Evolutionary conservation across 2,888 invertebrate genomes (phyloP).

Genomic region (Pardosa pseudoannulata): DNA sequence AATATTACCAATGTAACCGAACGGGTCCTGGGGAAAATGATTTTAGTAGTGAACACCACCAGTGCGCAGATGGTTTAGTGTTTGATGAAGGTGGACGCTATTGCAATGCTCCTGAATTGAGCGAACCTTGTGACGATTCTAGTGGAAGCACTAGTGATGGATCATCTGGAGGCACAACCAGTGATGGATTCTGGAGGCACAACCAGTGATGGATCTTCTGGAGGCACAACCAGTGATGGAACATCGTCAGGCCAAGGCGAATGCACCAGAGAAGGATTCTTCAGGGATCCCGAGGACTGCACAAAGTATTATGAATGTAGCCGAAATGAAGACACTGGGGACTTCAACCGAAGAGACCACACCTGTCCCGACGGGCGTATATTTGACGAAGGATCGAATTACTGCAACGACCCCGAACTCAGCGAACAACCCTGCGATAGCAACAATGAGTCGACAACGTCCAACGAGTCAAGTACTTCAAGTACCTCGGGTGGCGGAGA

Average conservation of each 20-base stretch:
- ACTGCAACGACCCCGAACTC: slow-evolving; percentile 59
- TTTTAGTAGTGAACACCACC: slow-evolving; percentile 51
- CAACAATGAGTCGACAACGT: neutral
- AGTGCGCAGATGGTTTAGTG: slow-evolving; percentile 71
- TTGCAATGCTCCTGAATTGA: slow-evolving; percentile 70
- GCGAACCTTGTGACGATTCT: slow-evolving; percentile 35
- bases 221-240: neutral
- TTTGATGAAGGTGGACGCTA: slow-evolving; percentile 74
- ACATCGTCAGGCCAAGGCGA: slow-evolving; percentile 1
- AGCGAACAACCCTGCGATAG: slow-evolving; percentile 69
- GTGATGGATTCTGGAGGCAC: neutral
- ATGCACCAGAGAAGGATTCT: slow-evolving; percentile 73
- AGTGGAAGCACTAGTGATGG: slow-evolving; percentile 2
- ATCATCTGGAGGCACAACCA: neutral
- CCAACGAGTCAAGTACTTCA: neutral
- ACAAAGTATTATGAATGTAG: slow-evolving; percentile 49
- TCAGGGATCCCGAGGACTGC: slow-evolving; percentile 61
- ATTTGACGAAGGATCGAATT: slow-evolving; percentile 48
- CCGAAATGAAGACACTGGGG: slow-evolving; percentile 37
- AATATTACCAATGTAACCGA: slow-evolving; percentile 73
- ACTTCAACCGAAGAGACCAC: slow-evolving; percentile 38
- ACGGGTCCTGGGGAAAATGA: slow-evolving; percentile 25
- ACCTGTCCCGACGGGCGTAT: slow-evolving; percentile 52
- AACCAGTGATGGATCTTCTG: neutral
- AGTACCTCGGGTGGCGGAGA: neutral